phyloP scores from a whole-genome alignment of 2,113 vertebrate species.

The Paradoxurus hermaphroditus region DNA sequence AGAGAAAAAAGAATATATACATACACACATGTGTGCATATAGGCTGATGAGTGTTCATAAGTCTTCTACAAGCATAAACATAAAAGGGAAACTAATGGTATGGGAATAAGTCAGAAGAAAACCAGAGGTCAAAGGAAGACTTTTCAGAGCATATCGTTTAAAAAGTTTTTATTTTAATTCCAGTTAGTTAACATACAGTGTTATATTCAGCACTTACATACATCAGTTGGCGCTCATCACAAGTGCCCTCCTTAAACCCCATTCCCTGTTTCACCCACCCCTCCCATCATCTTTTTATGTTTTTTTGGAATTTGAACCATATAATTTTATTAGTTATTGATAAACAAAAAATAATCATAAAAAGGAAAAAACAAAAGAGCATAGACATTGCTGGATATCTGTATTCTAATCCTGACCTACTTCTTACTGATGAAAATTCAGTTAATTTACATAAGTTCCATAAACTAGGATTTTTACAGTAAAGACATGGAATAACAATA shows the following conservation, averaged over 20 bases:
- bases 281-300: neutral
- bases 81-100: neutral
- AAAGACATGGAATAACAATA: neutral
- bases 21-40: neutral
- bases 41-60: neutral
- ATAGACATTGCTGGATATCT: neutral
- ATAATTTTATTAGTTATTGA: neutral
- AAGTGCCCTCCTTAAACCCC: neutral
- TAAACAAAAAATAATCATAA: neutral
- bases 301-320: neutral
- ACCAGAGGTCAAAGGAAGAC: neutral
- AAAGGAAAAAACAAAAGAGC: neutral
- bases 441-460: neutral
- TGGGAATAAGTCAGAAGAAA: neutral
- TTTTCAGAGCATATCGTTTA: neutral
- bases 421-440: neutral
- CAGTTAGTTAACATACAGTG: neutral
- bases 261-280: neutral
- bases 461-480: neutral
- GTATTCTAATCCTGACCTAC: neutral
- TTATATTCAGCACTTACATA: neutral
- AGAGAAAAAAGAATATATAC: neutral
- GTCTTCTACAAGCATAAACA: neutral
- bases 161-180: neutral
- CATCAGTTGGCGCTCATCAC: neutral